phyloP scores from a whole-genome alignment of 2,113 vertebrate genomes.

The Hemichromis elongatus region DNA sequence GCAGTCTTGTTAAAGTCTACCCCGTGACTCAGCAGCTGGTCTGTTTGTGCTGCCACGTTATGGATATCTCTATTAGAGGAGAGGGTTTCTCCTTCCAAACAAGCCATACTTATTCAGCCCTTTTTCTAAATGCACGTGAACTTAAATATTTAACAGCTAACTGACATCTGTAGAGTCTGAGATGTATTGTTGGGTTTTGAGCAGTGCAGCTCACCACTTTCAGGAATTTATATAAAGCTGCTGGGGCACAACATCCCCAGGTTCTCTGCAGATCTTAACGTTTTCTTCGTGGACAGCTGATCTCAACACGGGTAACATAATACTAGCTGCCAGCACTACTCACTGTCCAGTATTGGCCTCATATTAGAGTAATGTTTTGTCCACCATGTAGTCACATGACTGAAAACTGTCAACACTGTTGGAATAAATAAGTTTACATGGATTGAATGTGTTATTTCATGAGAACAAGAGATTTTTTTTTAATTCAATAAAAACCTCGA shows the following conservation, averaged over 20 bases:
- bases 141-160: background rate
- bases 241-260: background rate
- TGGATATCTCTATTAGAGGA: background rate
- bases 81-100: accelerated
- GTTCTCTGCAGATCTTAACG: background rate
- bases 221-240: background rate
- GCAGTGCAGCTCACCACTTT: background rate
- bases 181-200: background rate
- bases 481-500: background rate
- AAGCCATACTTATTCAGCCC: background rate
- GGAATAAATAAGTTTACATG: background rate
- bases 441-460: background rate
- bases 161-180: background rate
- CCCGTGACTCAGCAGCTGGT: background rate
- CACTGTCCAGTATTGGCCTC: background rate
- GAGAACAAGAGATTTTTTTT: background rate
- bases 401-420: background rate
- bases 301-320: no score
- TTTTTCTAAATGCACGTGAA: background rate
- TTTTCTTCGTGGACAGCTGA: background rate
- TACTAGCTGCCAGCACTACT: background rate
- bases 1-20: no score
- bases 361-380: background rate
- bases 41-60: background rate
- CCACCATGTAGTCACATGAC: background rate